Evolutionary conservation across 2,113 vertebrate species (phyloP).

Genomic region (Centrocercus urophasianus): DNA sequence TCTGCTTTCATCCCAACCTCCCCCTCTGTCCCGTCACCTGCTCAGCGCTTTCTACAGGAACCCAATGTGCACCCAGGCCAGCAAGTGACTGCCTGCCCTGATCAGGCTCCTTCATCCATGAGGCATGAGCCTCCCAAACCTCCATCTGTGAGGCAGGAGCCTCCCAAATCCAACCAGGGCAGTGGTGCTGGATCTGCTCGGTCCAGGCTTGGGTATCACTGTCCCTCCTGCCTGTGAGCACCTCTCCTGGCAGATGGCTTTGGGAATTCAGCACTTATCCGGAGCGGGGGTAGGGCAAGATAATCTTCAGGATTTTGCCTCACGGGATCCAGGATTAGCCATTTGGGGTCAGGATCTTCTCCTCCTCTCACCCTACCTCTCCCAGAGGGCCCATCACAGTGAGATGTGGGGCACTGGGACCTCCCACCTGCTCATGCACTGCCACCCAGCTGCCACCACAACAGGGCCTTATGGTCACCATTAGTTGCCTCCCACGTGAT

Average conservation of each 20-base stretch:
- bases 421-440: neutral
- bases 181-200: neutral
- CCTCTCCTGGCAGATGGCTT: neutral
- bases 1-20: conserved; percentile 29
- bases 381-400: neutral
- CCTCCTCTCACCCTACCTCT: neutral
- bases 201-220: neutral
- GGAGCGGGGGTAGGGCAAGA: neutral
- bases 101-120: neutral
- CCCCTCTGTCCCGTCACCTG: neutral
- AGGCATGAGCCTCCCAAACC: neutral
- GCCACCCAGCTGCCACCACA: neutral
- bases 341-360: neutral
- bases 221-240: neutral
- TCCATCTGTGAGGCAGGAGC: neutral
- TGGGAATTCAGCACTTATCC: neutral
- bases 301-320: neutral
- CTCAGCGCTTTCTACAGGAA: neutral
- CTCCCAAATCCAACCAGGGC: neutral
- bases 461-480: neutral
- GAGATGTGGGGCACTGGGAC: neutral
- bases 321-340: neutral
- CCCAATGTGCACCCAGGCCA: neutral
- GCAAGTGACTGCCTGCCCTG: too few species aligned
- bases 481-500: neutral